These are phyloP conservation scores for Nebria ingens DNA, from an alignment of 1,140 invertebrate genomes.

Conservation along the genomic window DNA sequence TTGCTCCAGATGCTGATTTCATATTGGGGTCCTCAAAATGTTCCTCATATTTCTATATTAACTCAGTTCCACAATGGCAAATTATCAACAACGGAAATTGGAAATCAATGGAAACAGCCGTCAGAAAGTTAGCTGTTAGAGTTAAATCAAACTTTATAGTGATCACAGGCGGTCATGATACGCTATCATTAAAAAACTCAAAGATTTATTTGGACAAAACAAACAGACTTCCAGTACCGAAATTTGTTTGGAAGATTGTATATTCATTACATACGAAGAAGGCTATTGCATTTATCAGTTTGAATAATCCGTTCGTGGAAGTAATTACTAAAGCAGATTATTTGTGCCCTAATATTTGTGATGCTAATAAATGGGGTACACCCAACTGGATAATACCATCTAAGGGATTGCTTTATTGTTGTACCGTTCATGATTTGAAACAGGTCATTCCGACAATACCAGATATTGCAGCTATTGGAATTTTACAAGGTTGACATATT, in stretches of 20 bases:
- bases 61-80: conserved; percentile 44
- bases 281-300: conserved; percentile 36
- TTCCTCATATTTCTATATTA: conserved; percentile 42
- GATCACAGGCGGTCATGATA: conserved; percentile 33
- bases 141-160: conserved; percentile 26
- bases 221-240: conserved; percentile 33
- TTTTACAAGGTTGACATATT: conserved; percentile 4
- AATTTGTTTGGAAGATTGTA: conserved; percentile 39
- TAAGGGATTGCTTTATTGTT: conserved; percentile 35
- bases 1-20: conserved; percentile 44
- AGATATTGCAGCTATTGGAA: conserved; percentile 12
- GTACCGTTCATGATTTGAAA: conserved; percentile 27
- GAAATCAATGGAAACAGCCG: conserved; percentile 35
- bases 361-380: conserved; percentile 22
- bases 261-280: conserved; percentile 25
- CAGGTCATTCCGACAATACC: conserved; percentile 17
- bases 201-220: conserved; percentile 31
- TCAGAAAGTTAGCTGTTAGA: conserved; percentile 27
- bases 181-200: conserved; percentile 28
- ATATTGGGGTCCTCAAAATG: conserved; percentile 36
- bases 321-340: conserved; percentile 13
- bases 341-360: conserved; percentile 33
- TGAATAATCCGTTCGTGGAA: conserved; percentile 38
- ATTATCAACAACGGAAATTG: conserved; percentile 40
- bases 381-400: conserved; percentile 22